Conservation (phyloP, 2,888 invertebrate species). For the Mystacides longicornis region DNA sequence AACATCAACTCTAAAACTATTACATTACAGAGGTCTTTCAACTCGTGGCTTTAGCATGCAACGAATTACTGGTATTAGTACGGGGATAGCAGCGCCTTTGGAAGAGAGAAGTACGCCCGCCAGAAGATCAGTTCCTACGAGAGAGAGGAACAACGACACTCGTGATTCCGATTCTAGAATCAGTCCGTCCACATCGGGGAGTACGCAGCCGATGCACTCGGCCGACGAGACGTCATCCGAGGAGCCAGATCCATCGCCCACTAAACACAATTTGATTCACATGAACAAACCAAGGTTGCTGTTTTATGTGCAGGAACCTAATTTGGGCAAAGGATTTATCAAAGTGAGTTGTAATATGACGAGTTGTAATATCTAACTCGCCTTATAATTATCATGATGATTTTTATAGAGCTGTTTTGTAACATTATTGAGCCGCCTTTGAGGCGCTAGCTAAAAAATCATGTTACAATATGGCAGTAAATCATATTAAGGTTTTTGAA, state of each 20-base stretch:
- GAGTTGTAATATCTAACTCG: too few relatives aligned
- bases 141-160: too few relatives aligned
- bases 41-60: conserved; percentile 49
- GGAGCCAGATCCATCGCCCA: conserved; percentile 25
- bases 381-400: too few relatives aligned
- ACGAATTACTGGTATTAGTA: conserved; percentile 45
- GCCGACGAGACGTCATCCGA: conserved; percentile 11
- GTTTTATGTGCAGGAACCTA: conserved; percentile 79
- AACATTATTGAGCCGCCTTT: too few relatives aligned
- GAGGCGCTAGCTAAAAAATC: too few relatives aligned
- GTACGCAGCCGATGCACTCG: conserved; percentile 29
- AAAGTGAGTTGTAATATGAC: conserved; percentile 48
- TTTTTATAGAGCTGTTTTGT: too few relatives aligned
- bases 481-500: too few relatives aligned
- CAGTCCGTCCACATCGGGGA: conserved; percentile 37
- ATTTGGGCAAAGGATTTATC: conserved; percentile 84
- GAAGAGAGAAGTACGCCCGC: conserved; percentile 15
- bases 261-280: conserved; percentile 44
- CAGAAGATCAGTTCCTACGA: conserved; percentile 4
- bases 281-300: conserved; percentile 72
- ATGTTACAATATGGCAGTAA: too few relatives aligned
- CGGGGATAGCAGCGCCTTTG: conserved; percentile 40
- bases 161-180: conserved; percentile 28
- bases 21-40: conserved; percentile 38
- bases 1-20: too few relatives aligned